phyloP scores from a whole-genome alignment of 2,888 invertebrate genomes.

The Metacarcinus magister region DNA sequence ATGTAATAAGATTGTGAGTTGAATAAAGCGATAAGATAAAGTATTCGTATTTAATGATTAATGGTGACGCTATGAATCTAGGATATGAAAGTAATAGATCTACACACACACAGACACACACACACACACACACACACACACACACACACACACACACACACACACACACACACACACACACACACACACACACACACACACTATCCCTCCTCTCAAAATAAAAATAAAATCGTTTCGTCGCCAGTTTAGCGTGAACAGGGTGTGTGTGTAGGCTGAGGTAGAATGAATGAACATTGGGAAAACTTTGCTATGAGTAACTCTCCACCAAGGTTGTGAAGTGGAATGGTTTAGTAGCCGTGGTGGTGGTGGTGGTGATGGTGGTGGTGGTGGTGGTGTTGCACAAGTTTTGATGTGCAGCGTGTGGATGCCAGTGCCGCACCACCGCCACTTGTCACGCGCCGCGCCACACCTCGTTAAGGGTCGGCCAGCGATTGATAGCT shows the following conservation, averaged over 20 bases:
- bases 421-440: not conserved
- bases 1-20: not conserved
- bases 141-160: conserved; percentile 39
- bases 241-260: not conserved
- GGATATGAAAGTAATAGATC: not conserved
- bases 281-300: not conserved
- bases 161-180: not conserved
- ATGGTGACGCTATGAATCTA: not conserved
- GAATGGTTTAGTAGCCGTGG: not conserved
- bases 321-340: not conserved
- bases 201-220: not conserved
- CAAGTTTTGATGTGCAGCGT: not conserved
- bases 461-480: not conserved
- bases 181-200: not conserved
- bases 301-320: not conserved
- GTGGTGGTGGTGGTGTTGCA: not conserved
- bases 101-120: not conserved
- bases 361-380: too few species aligned
- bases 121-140: conserved; percentile 39
- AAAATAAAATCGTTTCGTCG: not conserved
- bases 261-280: not conserved
- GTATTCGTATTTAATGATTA: not conserved
- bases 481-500: not conserved
- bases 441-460: not conserved
- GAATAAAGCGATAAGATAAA: not conserved